Percentiles rank a stretch among this genome's conserved stretches.
Conservation (phyloP, 1,140 invertebrate genomes). For the Rhyacophila brunnea region DNA sequence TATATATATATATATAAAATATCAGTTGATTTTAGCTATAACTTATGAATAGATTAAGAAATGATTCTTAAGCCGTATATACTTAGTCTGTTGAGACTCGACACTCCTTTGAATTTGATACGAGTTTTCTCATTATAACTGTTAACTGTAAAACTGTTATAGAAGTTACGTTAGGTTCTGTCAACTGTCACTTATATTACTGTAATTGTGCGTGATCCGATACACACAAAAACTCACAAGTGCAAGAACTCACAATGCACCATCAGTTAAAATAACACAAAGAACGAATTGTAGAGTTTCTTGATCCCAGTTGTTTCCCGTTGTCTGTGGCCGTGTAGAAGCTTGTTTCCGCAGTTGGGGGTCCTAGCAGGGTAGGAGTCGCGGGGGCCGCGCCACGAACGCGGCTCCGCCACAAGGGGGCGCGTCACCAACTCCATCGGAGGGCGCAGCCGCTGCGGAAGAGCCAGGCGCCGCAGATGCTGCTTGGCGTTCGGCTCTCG, state of each 20-base stretch:
- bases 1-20: too few relatives aligned
- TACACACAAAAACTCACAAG: neutral
- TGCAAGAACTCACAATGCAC: neutral
- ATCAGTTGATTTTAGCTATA: too few relatives aligned
- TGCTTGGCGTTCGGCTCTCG: neutral
- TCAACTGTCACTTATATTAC: too few relatives aligned
- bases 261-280: slow-evolving; percentile 74
- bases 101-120: too few relatives aligned
- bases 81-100: too few relatives aligned
- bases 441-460: neutral
- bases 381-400: neutral
- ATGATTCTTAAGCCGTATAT: too few relatives aligned
- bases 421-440: slow-evolving; percentile 15
- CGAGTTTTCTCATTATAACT: too few relatives aligned
- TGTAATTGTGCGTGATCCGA: too few relatives aligned
- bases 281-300: slow-evolving; percentile 81
- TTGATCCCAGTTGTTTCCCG: slow-evolving; percentile 78
- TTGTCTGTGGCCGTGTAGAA: slow-evolving; percentile 75
- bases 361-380: slow-evolving; percentile 48
- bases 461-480: neutral
- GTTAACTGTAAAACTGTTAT: too few relatives aligned
- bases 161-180: too few relatives aligned
- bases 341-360: slow-evolving; percentile 65
- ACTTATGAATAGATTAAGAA: too few relatives aligned
- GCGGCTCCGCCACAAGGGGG: neutral